Percentiles rank a stretch among this genome's conserved stretches.
Evolutionary conservation across 2,888 invertebrate species (phyloP).

Genomic region (Tetheella fluctuosa): DNA sequence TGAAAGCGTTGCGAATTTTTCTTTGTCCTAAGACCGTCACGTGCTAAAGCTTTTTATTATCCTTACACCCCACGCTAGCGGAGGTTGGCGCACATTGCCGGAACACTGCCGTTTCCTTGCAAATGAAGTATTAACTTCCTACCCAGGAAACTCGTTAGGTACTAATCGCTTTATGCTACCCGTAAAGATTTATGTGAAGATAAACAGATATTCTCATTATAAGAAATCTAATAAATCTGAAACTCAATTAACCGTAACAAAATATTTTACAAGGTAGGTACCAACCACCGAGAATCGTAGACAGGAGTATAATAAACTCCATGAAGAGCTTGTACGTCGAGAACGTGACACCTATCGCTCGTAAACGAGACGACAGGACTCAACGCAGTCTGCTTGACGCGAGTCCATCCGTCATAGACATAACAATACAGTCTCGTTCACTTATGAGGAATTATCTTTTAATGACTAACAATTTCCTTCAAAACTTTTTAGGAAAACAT

Average conservation of each 20-base stretch:
- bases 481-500: not conserved
- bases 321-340: constrained; percentile 50
- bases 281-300: constrained; percentile 47
- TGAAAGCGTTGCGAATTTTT: constrained; percentile 58
- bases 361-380: constrained; percentile 52
- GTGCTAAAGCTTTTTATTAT: constrained; percentile 75
- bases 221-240: not conserved
- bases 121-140: constrained; percentile 60
- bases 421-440: constrained; percentile 41
- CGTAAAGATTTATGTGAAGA: not conserved
- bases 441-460: not conserved
- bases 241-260: constrained; percentile 28
- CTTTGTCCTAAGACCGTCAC: constrained; percentile 70
- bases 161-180: constrained; percentile 17
- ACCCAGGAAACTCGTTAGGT: constrained; percentile 35
- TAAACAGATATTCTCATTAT: not conserved
- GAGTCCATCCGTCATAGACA: constrained; percentile 51
- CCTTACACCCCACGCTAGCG: constrained; percentile 42
- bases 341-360: constrained; percentile 65
- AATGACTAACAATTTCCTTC: not conserved
- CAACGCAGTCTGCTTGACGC: constrained; percentile 42
- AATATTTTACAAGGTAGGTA: constrained; percentile 44
- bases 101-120: constrained; percentile 54
- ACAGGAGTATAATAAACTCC: constrained; percentile 62
- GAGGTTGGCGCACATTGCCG: constrained; percentile 38